A percentile compares a stretch with the other conserved stretches of the same genome.
Conservation (phyloP, 2,797 vertebrate species). For the Clamator glandarius region DNA sequence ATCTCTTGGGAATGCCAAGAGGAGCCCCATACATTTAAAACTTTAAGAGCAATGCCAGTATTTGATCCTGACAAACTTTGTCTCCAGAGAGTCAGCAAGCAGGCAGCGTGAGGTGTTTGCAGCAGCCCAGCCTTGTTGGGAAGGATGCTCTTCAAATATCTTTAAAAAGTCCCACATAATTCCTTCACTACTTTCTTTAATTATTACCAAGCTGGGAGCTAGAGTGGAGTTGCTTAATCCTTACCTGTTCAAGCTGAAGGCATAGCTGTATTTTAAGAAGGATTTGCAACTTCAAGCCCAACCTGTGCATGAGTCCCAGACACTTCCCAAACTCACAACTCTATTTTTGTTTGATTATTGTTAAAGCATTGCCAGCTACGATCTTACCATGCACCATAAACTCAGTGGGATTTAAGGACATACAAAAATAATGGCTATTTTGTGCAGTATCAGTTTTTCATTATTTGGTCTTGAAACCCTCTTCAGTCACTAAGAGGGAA, state of each 20-base stretch:
- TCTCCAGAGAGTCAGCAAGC: not conserved
- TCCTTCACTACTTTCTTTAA: not conserved
- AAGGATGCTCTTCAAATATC: not conserved
- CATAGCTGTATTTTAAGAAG: not conserved
- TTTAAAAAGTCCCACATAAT: not conserved
- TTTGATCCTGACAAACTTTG: not conserved
- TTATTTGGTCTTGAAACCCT: not conserved
- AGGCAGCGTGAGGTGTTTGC: not conserved
- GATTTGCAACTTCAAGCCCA: not conserved
- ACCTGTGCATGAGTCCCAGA: not conserved
- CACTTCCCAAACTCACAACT: not conserved
- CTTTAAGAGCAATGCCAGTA: not conserved
- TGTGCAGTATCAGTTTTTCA: not conserved
- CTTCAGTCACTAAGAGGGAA: accelerated
- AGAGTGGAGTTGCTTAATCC: not conserved
- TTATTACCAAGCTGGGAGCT: not conserved
- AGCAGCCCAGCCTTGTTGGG: not conserved
- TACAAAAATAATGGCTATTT: not conserved
- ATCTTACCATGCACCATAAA: not conserved
- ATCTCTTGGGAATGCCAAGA: not conserved
- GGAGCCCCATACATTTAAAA: not conserved
- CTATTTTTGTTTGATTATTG: not conserved
- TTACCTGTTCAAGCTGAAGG: not conserved
- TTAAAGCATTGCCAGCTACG: slow-evolving; percentile 7
- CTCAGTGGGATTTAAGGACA: not conserved